phyloP scores from a whole-genome alignment of 2,113 vertebrate species.

The Aspidoscelis tigris region DNA sequence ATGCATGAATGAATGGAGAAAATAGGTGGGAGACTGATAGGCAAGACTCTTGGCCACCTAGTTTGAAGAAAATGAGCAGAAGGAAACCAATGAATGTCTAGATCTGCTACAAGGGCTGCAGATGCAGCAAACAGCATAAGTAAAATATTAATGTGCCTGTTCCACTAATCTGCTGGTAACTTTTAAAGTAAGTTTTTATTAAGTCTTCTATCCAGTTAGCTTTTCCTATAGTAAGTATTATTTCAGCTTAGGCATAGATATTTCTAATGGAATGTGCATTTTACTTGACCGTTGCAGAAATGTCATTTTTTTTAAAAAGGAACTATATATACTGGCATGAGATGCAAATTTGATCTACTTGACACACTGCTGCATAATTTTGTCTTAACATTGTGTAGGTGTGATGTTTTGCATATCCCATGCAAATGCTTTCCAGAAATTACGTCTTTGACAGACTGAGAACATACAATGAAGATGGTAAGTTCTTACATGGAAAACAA shows the following conservation, averaged over 20 bases:
- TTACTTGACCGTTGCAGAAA: conserved; percentile 35
- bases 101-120: not conserved
- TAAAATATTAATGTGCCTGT: not conserved
- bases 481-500: conserved; percentile 39
- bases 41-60: not conserved
- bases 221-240: not conserved
- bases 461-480: not conserved
- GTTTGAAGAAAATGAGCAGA: not conserved
- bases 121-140: not conserved
- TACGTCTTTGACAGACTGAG: conserved; percentile 47
- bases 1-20: not conserved
- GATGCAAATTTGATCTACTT: conserved; percentile 21
- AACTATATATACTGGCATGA: conserved; percentile 25
- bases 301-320: conserved; percentile 32
- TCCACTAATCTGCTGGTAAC: not conserved
- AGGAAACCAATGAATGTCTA: not conserved
- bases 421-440: conserved; percentile 50
- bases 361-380: conserved; percentile 55
- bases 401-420: conserved; percentile 48
- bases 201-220: fast-evolving
- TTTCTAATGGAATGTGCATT: conserved; percentile 32
- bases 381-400: conserved; percentile 50
- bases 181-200: not conserved
- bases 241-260: conserved; percentile 14
- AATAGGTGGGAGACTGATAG: not conserved